Evolutionary conservation across 1,140 invertebrate genomes (phyloP), one percentile per base, ranked within the genome.

Genomic region (Pygmarrhopalites habei): DNA sequence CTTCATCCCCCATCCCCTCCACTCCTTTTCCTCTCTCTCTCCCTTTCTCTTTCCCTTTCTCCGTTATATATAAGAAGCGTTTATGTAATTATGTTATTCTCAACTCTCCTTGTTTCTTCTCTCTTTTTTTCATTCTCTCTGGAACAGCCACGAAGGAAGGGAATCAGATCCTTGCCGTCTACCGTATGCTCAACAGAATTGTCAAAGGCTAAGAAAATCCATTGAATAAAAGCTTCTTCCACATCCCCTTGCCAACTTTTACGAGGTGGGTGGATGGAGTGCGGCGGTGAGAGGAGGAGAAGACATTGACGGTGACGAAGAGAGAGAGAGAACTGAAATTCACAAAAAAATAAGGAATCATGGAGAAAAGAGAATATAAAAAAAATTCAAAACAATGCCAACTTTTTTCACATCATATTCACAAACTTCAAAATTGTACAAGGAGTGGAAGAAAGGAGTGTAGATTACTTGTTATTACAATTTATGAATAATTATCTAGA

Each of bases 141-240:
- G n/a, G 15, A 35, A 35, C 51, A 66, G 67, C 67, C 1, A 69
- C 67, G 17, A 62, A 66, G 32, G 30, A 58, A 30, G 67, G 67
- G 35, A 66, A 66, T 55, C 67, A 69, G 57, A 41, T 69, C 49
- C 55, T 69, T 53, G 67, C 67, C n/a, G 47, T 35, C 3, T 58
- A 69, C 23, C 63, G 67, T n/a, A 69, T 69, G 67, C 58, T 65
- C 46, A 59, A 63, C 12, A 44, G 67, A 29, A 26, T 69, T 30
- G 52, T 44, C n/a, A 29, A 52, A 26, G 59, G 47, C 25, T 60
- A 47, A 52, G 26, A 3, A 28, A 52, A 23, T 23, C 7, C 2
- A 52, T 25, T 28, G 12, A 25, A 15, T 25, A 25, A 19, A 23
- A n/a, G n/a, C n/a, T n/a, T n/a, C n/a, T n/a, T n/a, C n/a, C n/a